phyloP scores from a whole-genome alignment of 1,140 invertebrate genomes.

The Brachystomella parvula region DNA sequence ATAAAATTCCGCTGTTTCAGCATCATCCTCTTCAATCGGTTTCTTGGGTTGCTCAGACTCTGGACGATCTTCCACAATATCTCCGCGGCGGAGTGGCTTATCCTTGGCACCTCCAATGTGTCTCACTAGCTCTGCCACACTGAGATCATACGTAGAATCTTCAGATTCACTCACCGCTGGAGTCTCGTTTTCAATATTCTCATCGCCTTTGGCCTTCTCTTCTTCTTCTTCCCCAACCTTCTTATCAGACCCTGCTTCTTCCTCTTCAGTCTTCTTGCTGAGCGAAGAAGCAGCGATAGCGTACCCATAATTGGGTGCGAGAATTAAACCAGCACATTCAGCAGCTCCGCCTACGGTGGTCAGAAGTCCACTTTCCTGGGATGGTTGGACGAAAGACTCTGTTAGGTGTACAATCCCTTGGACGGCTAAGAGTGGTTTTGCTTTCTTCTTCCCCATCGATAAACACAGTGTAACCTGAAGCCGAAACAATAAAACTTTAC shows the following conservation, averaged over 20 bases:
- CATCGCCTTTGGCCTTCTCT: background rate
- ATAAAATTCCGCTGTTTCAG: conserved; percentile 27
- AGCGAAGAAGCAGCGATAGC: conserved; percentile 23
- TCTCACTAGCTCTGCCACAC: conserved; percentile 31
- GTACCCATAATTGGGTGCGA: conserved; percentile 37
- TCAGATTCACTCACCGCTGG: conserved; percentile 3
- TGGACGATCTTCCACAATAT: conserved; percentile 28
- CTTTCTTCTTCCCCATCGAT: conserved; percentile 3
- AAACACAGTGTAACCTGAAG: no score
- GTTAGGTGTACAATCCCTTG: conserved; percentile 33
- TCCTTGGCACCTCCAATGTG: conserved; percentile 32
- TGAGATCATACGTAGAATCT: conserved; percentile 18
- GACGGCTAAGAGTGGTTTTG: conserved; percentile 27
- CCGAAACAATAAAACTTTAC: no score
- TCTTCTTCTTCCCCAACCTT: background rate
- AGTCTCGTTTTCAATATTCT: background rate
- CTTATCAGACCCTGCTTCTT: background rate
- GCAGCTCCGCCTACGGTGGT: conserved; percentile 30
- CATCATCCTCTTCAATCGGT: conserved; percentile 10
- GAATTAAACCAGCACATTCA: conserved; percentile 17
- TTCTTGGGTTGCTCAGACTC: background rate
- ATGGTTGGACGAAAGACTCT: conserved; percentile 33
- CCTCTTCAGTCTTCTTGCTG: background rate
- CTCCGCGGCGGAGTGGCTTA: conserved; percentile 21
- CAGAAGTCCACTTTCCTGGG: conserved; percentile 33